phyloP scores from a whole-genome alignment of 2,888 invertebrate species.

The Charanyca ferruginea region DNA sequence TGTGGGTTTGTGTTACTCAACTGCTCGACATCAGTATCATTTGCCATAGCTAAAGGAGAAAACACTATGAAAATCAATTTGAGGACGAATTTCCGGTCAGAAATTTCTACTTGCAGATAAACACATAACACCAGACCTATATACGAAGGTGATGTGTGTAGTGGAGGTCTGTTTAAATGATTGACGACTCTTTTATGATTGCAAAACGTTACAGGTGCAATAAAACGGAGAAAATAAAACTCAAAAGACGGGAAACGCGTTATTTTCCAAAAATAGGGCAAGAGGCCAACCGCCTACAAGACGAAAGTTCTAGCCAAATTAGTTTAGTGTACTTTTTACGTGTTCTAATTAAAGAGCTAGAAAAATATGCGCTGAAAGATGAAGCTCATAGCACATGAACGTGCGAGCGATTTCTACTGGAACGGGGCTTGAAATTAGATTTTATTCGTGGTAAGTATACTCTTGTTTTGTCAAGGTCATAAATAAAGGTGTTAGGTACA shows the following conservation, averaged over 20 bases:
- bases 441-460: neutral
- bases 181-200: neutral
- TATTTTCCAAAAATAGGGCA: constrained; percentile 43
- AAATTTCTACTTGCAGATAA: neutral
- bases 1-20: too few relatives aligned
- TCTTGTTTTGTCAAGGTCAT: neutral
- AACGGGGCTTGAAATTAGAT: too few relatives aligned
- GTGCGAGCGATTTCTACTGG: neutral
- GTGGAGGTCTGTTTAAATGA: too few relatives aligned
- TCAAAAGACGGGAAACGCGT: constrained; percentile 10
- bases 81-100: too few relatives aligned
- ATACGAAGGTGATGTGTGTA: too few relatives aligned
- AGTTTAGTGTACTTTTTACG: constrained; percentile 5
- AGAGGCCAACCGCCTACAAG: constrained; percentile 51
- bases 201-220: constrained; percentile 27
- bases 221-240: constrained; percentile 38
- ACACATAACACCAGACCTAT: neutral
- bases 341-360: neutral
- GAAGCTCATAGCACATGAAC: too few relatives aligned
- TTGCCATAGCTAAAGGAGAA: too few relatives aligned
- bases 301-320: constrained; percentile 42
- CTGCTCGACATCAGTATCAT: too few relatives aligned
- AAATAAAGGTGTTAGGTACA: too few relatives aligned
- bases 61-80: too few relatives aligned
- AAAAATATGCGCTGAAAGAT: neutral